Conservation (phyloP, 2,113 vertebrate genomes). For the Trogon melanurus region DNA sequence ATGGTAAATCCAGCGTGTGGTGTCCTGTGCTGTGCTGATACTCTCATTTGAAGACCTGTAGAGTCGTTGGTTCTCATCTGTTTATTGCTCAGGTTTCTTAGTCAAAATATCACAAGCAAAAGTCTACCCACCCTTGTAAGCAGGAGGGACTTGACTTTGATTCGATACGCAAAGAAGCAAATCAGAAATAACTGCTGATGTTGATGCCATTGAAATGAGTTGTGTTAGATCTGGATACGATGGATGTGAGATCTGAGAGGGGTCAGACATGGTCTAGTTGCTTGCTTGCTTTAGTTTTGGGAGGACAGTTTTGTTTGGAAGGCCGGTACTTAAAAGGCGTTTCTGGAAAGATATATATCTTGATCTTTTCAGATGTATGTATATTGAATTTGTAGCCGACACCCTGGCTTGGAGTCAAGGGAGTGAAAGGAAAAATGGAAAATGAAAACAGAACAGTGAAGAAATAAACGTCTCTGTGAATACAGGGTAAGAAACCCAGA, state of each 20-base stretch:
- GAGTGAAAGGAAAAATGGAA: background rate
- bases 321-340: background rate
- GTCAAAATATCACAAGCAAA: background rate
- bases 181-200: background rate
- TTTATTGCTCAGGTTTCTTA: background rate
- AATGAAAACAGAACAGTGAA: background rate
- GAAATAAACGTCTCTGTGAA: background rate
- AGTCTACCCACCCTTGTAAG: background rate
- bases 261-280: background rate
- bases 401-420: background rate
- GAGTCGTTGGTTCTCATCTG: background rate
- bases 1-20: background rate
- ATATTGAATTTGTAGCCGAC: background rate
- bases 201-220: background rate
- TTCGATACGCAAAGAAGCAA: background rate
- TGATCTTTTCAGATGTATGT: background rate
- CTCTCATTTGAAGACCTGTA: background rate
- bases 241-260: background rate
- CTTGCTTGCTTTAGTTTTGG: background rate
- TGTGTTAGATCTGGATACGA: fast-evolving
- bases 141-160: background rate
- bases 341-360: background rate
- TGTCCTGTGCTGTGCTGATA: background rate
- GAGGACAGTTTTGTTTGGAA: background rate
- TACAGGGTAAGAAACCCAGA: background rate